Evolutionary conservation across 2,888 invertebrate genomes (phyloP), one percentile per base, ranked within the genome.

Genomic region (Tuta absoluta): DNA sequence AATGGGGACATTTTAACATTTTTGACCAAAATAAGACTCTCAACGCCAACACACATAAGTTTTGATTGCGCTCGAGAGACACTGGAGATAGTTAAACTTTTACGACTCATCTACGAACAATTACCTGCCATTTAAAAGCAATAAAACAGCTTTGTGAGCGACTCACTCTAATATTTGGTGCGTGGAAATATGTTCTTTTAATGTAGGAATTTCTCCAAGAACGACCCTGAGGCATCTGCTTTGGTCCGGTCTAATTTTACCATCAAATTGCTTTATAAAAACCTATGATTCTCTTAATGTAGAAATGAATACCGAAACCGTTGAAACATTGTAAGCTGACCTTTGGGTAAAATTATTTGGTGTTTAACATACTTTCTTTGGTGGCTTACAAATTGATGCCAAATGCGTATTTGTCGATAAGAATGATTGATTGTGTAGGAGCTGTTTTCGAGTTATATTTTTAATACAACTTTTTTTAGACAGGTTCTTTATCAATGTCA

Each of bases 171-270:
- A 80, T 82, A 81, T 84, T 80, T 75, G 79, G 76, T 84, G 83
- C 82, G 86, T 87, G 82, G 84, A 87, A 88, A 86, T 85, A 87
- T 87, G 81, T 84, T 79, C 68, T 79, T 85, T 87, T 89, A 88
- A 89, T 87, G 79, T 81, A 70, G 75, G 72, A 81, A 83, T 80
- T 83, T 82, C 80, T 80, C 75, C 70, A 67, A 72, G 69, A 63
- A 59, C 33, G 63, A 66, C 68, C 71, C 66, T 51, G 48, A 65
- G 69, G 69, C 69, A 65, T 65, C 64, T 23, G 65, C 37, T 61
- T 65, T 62, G 57, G 33, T 38, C n/a, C 53, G 24, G 63, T 62
- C 63, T 66, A 57, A 38, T 51, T 60, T 38, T 59, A 37, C 51
- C 64, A 57, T 67, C 71, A 82, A 86, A 85, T 84, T 77, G 76